Evolutionary conservation across 2,113 vertebrate species (phyloP).

Genomic region (Psilopogon haemacephalus): DNA sequence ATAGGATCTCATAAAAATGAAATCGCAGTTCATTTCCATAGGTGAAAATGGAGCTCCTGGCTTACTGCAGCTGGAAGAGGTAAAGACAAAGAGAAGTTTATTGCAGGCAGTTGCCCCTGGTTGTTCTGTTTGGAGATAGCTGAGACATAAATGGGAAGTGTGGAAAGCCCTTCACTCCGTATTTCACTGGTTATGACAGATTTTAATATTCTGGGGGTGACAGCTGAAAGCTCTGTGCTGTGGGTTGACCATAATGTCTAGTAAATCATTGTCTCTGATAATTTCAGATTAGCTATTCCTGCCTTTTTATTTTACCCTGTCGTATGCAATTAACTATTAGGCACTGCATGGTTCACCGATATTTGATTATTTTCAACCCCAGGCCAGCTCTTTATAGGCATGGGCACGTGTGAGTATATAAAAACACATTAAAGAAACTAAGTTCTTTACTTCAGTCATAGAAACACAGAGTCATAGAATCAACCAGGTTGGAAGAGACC

Average conservation of each 20-base stretch:
- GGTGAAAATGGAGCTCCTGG: slow-evolving; percentile 28
- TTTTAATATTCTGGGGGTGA: not conserved
- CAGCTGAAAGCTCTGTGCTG: not conserved
- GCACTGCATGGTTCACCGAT: not conserved
- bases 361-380: not conserved
- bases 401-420: not conserved
- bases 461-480: no score
- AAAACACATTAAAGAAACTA: not conserved
- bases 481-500: no score
- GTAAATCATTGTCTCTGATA: not conserved
- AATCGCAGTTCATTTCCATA: not conserved
- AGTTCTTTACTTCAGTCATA: not conserved
- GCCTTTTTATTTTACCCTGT: not conserved
- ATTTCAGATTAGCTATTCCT: not conserved
- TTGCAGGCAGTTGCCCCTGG: not conserved
- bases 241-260: not conserved
- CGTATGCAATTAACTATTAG: slow-evolving; percentile 19
- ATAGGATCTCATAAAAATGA: slow-evolving; percentile 1
- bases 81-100: not conserved
- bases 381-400: not conserved
- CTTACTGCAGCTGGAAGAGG: not conserved
- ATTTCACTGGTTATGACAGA: not conserved
- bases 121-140: not conserved
- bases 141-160: not conserved
- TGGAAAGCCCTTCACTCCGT: not conserved